These are phyloP conservation scores for Clarias platycephalus DNA, from an alignment of 2,797 vertebrate genomes.

Conservation along the genomic window DNA sequence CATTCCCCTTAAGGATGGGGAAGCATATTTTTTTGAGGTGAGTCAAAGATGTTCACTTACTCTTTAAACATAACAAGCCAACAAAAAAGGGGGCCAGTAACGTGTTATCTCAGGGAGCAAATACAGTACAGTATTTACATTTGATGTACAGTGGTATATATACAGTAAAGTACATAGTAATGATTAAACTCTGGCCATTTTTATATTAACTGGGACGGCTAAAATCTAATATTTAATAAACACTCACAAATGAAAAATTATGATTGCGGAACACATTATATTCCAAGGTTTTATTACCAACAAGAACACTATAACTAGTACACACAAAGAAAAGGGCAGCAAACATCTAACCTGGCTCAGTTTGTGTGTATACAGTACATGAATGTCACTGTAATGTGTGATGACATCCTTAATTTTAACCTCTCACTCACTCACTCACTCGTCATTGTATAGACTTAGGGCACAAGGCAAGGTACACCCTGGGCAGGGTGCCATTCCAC, in stretches of 20 bases:
- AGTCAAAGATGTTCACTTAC: slow-evolving; percentile 9
- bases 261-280: too few relatives aligned
- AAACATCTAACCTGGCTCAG: too few relatives aligned
- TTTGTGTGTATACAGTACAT: too few relatives aligned
- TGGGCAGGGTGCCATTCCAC: too few relatives aligned
- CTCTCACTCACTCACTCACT: too few relatives aligned
- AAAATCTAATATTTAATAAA: not conserved
- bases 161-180: not conserved
- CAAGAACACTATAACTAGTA: too few relatives aligned
- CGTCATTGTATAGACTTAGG: too few relatives aligned
- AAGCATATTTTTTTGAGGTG: slow-evolving; percentile 21
- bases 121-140: not conserved
- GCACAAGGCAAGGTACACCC: too few relatives aligned
- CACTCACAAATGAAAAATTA: not conserved
- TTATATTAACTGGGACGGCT: not conserved
- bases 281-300: too few relatives aligned
- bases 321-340: too few relatives aligned
- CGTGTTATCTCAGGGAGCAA: not conserved
- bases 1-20: not conserved
- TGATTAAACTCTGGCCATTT: not conserved
- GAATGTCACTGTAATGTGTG: too few relatives aligned
- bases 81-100: not conserved
- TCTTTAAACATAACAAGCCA: not conserved
- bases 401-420: too few relatives aligned
- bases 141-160: not conserved